phyloP scores from a whole-genome alignment of 2,888 invertebrate genomes.

The Perizoma flavofasciatum region DNA sequence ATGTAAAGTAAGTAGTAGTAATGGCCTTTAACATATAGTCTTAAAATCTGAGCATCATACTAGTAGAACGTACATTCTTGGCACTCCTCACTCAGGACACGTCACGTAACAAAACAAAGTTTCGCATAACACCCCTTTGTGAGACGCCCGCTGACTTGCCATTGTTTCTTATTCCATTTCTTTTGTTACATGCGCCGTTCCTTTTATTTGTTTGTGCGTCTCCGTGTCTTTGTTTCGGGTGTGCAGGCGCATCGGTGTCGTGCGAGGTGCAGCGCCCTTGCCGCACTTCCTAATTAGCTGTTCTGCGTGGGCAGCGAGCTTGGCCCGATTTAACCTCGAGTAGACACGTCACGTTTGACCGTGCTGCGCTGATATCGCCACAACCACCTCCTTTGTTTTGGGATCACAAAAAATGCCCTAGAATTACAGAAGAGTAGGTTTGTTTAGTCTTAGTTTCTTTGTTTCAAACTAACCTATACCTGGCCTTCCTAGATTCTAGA shows the following conservation, averaged over 20 bases:
- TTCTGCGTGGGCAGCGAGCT: constrained; percentile 62
- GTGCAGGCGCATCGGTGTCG: constrained; percentile 51
- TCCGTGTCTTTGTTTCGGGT: constrained; percentile 51
- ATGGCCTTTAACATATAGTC: too few relatives aligned
- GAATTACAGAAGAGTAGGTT: neutral
- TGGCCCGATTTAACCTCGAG: constrained; percentile 71
- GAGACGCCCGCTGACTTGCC: constrained; percentile 51
- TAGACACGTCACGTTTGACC: constrained; percentile 58
- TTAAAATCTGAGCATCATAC: constrained; percentile 27
- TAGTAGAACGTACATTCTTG: constrained; percentile 33
- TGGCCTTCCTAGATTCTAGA: neutral
- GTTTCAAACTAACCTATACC: neutral
- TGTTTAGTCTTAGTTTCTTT: neutral
- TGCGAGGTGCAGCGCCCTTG: constrained; percentile 72
- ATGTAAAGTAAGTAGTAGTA: too few relatives aligned
- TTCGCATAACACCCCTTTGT: constrained; percentile 67
- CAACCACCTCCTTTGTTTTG: constrained; percentile 17
- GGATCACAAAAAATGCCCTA: constrained; percentile 12
- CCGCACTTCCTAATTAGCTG: constrained; percentile 79
- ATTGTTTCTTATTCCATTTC: constrained; percentile 65
- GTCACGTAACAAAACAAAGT: constrained; percentile 60
- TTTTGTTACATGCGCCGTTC: constrained; percentile 59
- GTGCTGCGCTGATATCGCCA: constrained; percentile 37
- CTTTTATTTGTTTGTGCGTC: constrained; percentile 64
- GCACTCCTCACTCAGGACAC: constrained; percentile 45